A percentile compares a stretch with the other conserved stretches of the same genome.
Evolutionary conservation across 2,113 vertebrate species (phyloP).

Genomic region (Daubentonia madagascariensis): DNA sequence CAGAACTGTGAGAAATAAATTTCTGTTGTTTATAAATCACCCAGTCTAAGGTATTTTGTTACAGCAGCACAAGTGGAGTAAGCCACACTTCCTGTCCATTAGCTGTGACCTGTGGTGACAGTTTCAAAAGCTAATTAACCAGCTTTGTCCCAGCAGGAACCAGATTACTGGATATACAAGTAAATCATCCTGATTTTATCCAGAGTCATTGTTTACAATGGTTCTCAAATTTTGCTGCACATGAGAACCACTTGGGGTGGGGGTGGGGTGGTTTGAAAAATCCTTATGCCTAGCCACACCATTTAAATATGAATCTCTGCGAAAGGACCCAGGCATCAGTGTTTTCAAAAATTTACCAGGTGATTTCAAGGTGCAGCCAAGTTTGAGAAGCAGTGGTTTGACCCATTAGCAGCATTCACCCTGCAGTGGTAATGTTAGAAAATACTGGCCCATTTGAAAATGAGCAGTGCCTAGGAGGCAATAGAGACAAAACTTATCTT

Average conservation of each 20-base stretch:
- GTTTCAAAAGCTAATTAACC: background rate
- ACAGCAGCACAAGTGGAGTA: background rate
- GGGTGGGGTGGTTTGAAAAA: background rate
- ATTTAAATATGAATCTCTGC: background rate
- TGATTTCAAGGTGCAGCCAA: background rate
- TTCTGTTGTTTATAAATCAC: background rate
- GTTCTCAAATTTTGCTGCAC: background rate
- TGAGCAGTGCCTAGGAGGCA: background rate
- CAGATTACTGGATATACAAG: background rate
- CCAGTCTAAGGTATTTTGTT: background rate
- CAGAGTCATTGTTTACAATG: background rate
- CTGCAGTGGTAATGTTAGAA: background rate
- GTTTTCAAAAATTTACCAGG: background rate
- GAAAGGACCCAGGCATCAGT: background rate
- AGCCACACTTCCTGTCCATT: background rate
- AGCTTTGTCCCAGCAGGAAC: background rate
- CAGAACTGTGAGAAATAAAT: background rate
- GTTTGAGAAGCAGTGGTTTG: background rate
- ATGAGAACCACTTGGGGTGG: background rate
- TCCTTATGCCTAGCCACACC: background rate
- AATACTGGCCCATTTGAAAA: background rate
- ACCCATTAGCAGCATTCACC: background rate
- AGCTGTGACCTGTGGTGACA: background rate
- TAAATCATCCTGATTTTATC: background rate
- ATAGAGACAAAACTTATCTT: background rate